Conservation (phyloP, 2,113 vertebrate genomes). For the Pampusana beccarii region DNA sequence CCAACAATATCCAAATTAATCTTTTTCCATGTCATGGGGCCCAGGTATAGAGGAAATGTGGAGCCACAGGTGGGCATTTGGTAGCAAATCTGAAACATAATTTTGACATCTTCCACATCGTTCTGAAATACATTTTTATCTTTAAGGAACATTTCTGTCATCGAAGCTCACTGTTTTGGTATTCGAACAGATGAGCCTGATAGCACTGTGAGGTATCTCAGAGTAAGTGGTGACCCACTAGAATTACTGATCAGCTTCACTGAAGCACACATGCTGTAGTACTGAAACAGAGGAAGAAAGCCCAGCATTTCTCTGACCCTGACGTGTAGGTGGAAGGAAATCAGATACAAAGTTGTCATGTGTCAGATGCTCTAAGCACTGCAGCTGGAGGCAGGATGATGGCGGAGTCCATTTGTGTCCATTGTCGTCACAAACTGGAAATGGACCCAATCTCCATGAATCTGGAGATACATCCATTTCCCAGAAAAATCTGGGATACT, state of each 20-base stretch:
- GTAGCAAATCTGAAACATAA: neutral
- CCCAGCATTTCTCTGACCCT: neutral
- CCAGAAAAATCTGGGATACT: neutral
- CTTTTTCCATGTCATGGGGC: neutral
- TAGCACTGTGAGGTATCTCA: neutral
- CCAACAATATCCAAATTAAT: neutral
- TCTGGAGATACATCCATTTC: neutral
- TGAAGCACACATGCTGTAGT: neutral
- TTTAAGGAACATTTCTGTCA: neutral
- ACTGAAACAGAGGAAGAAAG: neutral
- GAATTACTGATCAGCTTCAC: constrained; percentile 35
- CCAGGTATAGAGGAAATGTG: neutral
- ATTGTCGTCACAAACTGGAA: neutral
- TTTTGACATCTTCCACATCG: neutral
- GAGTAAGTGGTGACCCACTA: neutral
- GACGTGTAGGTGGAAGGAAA: neutral
- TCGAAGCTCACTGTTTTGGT: neutral
- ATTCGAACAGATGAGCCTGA: neutral
- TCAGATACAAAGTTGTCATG: neutral
- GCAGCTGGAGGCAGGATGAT: neutral
- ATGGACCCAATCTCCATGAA: fast-evolving
- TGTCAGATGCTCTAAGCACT: neutral
- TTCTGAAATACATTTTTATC: neutral
- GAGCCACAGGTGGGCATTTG: neutral
- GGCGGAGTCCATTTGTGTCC: neutral